Evolutionary conservation across 2,113 vertebrate species (phyloP).

Genomic region (Cnemophilus loriae): DNA sequence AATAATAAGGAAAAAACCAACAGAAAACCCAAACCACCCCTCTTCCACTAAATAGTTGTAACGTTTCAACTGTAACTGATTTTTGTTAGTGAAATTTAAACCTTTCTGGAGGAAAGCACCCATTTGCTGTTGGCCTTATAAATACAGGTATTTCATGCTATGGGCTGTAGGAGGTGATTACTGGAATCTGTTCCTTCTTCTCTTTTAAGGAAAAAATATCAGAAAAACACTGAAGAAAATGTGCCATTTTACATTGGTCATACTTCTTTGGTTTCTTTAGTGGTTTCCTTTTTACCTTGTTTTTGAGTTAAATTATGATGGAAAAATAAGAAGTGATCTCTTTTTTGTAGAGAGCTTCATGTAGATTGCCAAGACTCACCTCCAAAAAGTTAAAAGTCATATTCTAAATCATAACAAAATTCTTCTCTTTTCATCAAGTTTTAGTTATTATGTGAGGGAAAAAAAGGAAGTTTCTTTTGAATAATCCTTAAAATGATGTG

Average conservation of each 20-base stretch:
- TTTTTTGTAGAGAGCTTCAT: not conserved
- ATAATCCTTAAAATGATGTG: constrained; percentile 36
- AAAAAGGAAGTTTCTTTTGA: constrained; percentile 55
- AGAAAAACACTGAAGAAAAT: not conserved
- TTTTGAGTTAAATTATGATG: not conserved
- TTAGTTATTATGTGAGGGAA: not conserved
- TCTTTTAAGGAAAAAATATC: not conserved
- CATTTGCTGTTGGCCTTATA: not conserved
- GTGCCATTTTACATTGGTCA: not conserved
- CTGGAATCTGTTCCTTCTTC: not conserved
- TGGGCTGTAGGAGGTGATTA: not conserved
- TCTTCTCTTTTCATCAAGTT: constrained; percentile 33
- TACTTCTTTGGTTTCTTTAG: not conserved
- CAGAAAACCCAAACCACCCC: not conserved
- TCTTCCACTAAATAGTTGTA: not conserved
- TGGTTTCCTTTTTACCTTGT: not conserved
- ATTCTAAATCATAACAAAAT: constrained; percentile 43
- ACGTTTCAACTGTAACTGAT: not conserved
- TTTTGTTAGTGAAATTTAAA: not conserved
- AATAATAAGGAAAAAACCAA: not conserved
- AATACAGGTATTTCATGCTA: not conserved
- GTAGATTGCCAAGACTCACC: constrained; percentile 42
- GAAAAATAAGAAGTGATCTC: not conserved
- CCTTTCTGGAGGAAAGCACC: not conserved
- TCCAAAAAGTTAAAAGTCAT: constrained; percentile 9